phyloP scores from a whole-genome alignment of 2,113 vertebrate genomes.

The Nibea albiflora region DNA sequence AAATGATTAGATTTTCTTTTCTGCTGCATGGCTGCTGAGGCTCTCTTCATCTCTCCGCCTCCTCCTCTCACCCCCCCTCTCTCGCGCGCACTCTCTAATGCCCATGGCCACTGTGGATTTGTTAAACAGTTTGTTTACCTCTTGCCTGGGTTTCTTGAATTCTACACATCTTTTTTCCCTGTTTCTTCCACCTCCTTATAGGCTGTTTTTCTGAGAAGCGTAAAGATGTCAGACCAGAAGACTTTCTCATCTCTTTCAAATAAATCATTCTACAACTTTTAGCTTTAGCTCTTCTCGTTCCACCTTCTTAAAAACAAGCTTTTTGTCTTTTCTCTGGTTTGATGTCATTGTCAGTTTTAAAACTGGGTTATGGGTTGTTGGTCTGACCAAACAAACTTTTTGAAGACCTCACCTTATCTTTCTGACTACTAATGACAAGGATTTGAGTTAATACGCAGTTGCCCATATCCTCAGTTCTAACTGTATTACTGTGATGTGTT shows the following conservation, averaged over 20 bases:
- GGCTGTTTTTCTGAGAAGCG: neutral
- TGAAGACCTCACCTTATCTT: no score
- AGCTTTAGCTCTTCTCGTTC: no score
- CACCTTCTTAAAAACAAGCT: neutral
- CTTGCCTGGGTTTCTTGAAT: conserved; percentile 14
- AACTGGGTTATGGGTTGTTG: neutral
- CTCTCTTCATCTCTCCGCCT: conserved; percentile 35
- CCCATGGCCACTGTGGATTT: conserved; percentile 37
- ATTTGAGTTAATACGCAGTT: neutral
- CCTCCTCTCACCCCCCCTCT: conserved; percentile 1
- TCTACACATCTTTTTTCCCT: neutral
- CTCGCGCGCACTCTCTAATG: neutral
- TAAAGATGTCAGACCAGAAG: neutral
- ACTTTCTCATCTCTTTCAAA: neutral
- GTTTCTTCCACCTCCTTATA: neutral
- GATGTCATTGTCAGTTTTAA: neutral
- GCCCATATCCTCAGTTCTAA: neutral
- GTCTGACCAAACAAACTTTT: neutral
- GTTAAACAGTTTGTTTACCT: conserved; percentile 44
- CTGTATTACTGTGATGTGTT: neutral
- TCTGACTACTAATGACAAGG: neutral
- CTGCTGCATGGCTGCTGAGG: conserved; percentile 37
- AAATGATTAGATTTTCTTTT: conserved; percentile 74
- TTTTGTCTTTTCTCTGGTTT: neutral
- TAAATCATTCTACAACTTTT: neutral